phyloP scores from a whole-genome alignment of 2,888 invertebrate species.

The Sisyra nigra region DNA sequence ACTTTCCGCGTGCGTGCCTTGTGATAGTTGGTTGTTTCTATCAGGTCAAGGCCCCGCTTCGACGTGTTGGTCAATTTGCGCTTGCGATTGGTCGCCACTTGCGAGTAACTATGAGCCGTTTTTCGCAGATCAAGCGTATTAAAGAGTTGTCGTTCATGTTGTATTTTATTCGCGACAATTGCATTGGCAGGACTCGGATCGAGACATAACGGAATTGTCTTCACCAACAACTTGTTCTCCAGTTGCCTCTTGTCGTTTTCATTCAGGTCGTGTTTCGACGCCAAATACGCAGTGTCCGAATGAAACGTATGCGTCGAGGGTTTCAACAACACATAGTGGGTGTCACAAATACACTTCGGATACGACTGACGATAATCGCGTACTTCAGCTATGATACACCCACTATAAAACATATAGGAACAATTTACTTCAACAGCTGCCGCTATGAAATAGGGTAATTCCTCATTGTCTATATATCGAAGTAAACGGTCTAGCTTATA shows the following conservation, averaged over 20 bases:
- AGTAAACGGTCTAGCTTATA: constrained; percentile 81
- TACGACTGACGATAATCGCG: constrained; percentile 75
- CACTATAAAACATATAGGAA: constrained; percentile 77
- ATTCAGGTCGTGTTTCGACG: constrained; percentile 37
- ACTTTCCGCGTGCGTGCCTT: constrained; percentile 30
- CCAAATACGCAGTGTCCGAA: constrained; percentile 29
- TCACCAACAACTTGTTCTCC: constrained; percentile 74
- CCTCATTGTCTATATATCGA: constrained; percentile 78
- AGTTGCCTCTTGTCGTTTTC: constrained; percentile 59
- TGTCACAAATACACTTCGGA: constrained; percentile 60
- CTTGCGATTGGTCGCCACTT: constrained; percentile 71
- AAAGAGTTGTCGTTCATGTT: constrained; percentile 55
- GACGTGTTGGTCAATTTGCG: constrained; percentile 73
- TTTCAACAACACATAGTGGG: constrained; percentile 72
- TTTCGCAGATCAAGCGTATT: constrained; percentile 58
- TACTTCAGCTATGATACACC: constrained; percentile 82
- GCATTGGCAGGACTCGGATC: constrained; percentile 77
- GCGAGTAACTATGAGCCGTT: constrained; percentile 63
- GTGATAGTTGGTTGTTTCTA: constrained; percentile 45
- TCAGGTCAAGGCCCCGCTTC: constrained; percentile 60
- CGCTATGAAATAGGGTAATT: constrained; percentile 72
- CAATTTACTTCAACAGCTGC: constrained; percentile 71
- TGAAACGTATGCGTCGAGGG: constrained; percentile 45
- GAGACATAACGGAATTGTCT: constrained; percentile 73
- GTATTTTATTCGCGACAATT: constrained; percentile 54